A percentile compares a stretch with the other conserved stretches of the same genome.
Evolutionary conservation across 2,888 invertebrate genomes (phyloP).

Genomic region (Bombylius major): DNA sequence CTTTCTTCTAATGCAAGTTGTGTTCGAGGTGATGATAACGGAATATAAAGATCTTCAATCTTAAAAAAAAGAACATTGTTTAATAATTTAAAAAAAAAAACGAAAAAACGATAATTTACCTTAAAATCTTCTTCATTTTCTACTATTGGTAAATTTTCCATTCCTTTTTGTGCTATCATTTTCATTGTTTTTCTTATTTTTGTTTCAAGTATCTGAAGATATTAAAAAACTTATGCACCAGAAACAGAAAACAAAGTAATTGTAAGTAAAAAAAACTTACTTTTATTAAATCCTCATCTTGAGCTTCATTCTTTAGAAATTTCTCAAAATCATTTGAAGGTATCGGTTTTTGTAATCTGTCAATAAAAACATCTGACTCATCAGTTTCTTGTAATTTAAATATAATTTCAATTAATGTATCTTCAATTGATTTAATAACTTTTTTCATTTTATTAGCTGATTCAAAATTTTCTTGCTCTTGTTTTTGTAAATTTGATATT

Average conservation of each 20-base stretch:
- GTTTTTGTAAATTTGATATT: conserved; percentile 41
- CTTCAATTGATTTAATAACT: conserved; percentile 29
- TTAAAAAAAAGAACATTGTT: neutral
- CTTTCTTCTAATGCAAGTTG: conserved; percentile 25
- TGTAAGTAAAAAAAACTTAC: conserved; percentile 14
- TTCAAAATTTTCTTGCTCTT: conserved; percentile 32
- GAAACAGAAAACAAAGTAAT: neutral
- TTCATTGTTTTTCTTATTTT: conserved; percentile 24
- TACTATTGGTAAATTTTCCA: too few species aligned
- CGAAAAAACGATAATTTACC: conserved; percentile 12
- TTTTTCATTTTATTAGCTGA: conserved; percentile 29
- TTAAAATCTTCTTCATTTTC: conserved; percentile 14
- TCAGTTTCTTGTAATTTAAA: conserved; percentile 35
- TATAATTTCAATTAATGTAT: conserved; percentile 34
- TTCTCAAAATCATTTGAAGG: conserved; percentile 25
- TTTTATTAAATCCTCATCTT: conserved; percentile 29
- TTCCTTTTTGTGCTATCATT: conserved; percentile 16
- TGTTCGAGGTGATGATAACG: too few species aligned
- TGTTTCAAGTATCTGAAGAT: conserved; percentile 26
- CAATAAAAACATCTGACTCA: conserved; percentile 25
- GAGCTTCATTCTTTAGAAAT: conserved; percentile 25
- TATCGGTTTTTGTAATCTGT: conserved; percentile 21
- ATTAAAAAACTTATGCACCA: neutral
- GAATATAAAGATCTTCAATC: conserved; percentile 17
- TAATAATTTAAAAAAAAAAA: neutral